These are phyloP conservation scores for Bellardia pandia DNA, from an alignment of 2,888 invertebrate genomes.

Conservation along the genomic window DNA sequence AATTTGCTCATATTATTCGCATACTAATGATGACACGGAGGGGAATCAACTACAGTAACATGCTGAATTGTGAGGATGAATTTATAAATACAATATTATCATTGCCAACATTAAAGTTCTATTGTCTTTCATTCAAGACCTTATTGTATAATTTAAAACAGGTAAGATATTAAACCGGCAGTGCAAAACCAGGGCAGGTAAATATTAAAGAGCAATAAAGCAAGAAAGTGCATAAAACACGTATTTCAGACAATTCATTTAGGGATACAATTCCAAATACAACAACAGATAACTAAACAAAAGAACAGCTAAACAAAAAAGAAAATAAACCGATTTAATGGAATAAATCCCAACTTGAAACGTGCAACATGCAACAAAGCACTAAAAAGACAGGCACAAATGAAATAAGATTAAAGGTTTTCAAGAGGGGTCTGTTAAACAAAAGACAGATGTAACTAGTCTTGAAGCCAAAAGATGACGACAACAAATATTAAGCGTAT, in stretches of 20 bases:
- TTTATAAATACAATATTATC: background rate
- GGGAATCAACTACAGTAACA: slow-evolving; percentile 4
- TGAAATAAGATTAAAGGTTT: slow-evolving; percentile 46
- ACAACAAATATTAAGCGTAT: slow-evolving; percentile 20
- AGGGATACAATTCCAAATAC: slow-evolving; percentile 21
- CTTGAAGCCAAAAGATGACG: slow-evolving; percentile 27
- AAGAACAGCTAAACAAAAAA: slow-evolving; percentile 2
- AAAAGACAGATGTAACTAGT: slow-evolving; percentile 63
- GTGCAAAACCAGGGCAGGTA: slow-evolving; percentile 23
- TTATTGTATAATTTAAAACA: slow-evolving; percentile 28
- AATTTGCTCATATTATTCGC: background rate
- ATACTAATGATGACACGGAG: background rate
- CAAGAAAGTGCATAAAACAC: slow-evolving; percentile 39
- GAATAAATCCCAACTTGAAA: slow-evolving; percentile 60
- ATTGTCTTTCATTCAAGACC: background rate
- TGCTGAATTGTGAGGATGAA: background rate
- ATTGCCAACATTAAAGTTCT: background rate
- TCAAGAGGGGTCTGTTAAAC: slow-evolving; percentile 39
- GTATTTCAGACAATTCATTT: slow-evolving; percentile 45
- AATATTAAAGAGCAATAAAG: slow-evolving; percentile 4
- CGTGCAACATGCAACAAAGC: slow-evolving; percentile 58
- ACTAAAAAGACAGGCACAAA: slow-evolving; percentile 15
- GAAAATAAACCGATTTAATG: slow-evolving; percentile 53
- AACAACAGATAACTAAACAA: background rate
- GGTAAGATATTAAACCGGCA: slow-evolving; percentile 25